These are phyloP conservation scores for Drosophila multiciliata DNA, from an alignment of 2,888 invertebrate species.

Conservation along the genomic window DNA sequence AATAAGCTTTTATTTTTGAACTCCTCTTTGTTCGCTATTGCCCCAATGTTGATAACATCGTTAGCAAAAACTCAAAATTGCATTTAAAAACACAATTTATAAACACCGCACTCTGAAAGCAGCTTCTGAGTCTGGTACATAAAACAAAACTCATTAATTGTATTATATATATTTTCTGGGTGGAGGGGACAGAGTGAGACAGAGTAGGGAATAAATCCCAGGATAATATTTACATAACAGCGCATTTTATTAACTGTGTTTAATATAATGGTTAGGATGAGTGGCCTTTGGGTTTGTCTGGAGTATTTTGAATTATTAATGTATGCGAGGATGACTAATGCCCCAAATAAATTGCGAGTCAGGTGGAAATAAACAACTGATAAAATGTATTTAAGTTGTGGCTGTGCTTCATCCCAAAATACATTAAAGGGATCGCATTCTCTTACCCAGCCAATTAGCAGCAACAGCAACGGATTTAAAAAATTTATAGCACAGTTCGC, in stretches of 20 bases:
- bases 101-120: slow-evolving; percentile 33
- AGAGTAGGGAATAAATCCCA: slow-evolving; percentile 17
- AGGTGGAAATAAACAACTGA: slow-evolving; percentile 3
- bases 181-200: neutral
- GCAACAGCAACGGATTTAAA: slow-evolving; percentile 27
- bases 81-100: slow-evolving; percentile 34
- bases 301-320: slow-evolving; percentile 32
- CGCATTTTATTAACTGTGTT: slow-evolving; percentile 55
- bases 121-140: slow-evolving; percentile 22
- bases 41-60: slow-evolving; percentile 1
- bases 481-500: slow-evolving; percentile 14
- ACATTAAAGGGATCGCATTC: slow-evolving; percentile 1
- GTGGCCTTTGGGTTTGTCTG: too few relatives aligned
- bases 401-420: neutral
- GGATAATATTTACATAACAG: slow-evolving; percentile 18
- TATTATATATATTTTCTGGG: slow-evolving; percentile 28
- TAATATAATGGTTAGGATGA: slow-evolving; percentile 42
- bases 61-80: slow-evolving; percentile 16
- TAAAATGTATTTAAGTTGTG: neutral
- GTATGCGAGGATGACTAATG: neutral
- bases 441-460: slow-evolving; percentile 37
- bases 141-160: slow-evolving; percentile 58
- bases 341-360: neutral
- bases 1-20: slow-evolving; percentile 34
- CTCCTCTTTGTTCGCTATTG: neutral